A percentile compares a stretch with the other conserved stretches of the same genome.
Evolutionary conservation across 1,140 invertebrate species (phyloP).

Genomic region (Psix sp.): DNA sequence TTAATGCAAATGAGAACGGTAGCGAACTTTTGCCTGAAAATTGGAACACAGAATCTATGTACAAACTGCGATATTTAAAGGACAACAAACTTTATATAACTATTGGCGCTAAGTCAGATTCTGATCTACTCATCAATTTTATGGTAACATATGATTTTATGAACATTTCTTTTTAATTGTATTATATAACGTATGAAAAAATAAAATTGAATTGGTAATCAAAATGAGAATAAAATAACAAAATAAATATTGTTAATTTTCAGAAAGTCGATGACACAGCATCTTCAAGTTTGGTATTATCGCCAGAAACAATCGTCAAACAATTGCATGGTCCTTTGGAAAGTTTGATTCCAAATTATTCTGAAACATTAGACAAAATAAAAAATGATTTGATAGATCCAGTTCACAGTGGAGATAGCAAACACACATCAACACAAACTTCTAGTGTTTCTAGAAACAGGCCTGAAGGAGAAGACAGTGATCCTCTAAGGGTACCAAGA

Average conservation of each 20-base stretch:
- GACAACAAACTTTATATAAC: slow-evolving; percentile 82
- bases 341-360: slow-evolving; percentile 73
- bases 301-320: slow-evolving; percentile 68
- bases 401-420: slow-evolving; percentile 49
- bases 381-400: slow-evolving; percentile 75
- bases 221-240: no score
- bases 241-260: slow-evolving; percentile 38
- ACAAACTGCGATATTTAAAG: slow-evolving; percentile 82
- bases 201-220: slow-evolving; percentile 12
- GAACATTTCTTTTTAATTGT: slow-evolving; percentile 1
- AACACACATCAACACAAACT: slow-evolving; percentile 67
- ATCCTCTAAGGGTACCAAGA: slow-evolving; percentile 62
- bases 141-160: slow-evolving; percentile 76
- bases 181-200: slow-evolving; percentile 18
- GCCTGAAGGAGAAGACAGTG: slow-evolving; percentile 27
- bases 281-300: slow-evolving; percentile 16
- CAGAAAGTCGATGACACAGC: slow-evolving; percentile 71
- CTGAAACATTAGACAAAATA: slow-evolving; percentile 70
- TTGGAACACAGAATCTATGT: slow-evolving; percentile 82
- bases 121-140: slow-evolving; percentile 81
- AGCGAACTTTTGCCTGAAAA: slow-evolving; percentile 82
- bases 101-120: slow-evolving; percentile 81
- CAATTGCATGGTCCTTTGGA: slow-evolving; percentile 71
- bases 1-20: slow-evolving; percentile 79
- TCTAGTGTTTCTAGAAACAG: slow-evolving; percentile 11